Base-by-base conservation (phyloP, 2,113 vertebrate genomes). In the Ploceus nigricollis region DNA sequence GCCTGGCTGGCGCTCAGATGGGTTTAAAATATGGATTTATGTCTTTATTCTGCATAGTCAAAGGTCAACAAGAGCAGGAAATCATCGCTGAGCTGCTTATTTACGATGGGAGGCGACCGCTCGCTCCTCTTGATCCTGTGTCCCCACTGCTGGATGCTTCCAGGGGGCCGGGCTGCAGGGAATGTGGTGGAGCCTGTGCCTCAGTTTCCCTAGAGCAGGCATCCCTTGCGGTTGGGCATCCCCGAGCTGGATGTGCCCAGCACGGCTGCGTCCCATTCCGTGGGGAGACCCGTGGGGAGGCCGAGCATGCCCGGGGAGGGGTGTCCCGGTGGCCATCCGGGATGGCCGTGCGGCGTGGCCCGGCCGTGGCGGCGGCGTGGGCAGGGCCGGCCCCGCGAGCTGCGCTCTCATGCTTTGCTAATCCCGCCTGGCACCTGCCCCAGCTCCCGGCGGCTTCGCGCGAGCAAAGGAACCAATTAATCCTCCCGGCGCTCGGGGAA, bases 51-150 rank as follows among this genome's bases (percentile, higher is more conserved):
- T 92, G 90, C 93, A 91, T 97, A 96, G 95, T 92, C 96, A 97
- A 97, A 97, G 97, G 97, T 97, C 97, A 96, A 96, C 82, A 90
- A 91, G 94, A 95, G 95, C 90, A 95, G 95, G 96, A 95, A 96
- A 96, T 97, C 93, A 85, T 96, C 73, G 63, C 91, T 31, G 89
- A 96, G 96, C 87, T 16, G 64, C 93, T 94, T 96, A 95, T 96
- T 96, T 96, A 97, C 64, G 18, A 91, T 25, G 24, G 63, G 65
- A 86, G 86, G 96, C 15, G 15, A 89, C 70, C 4, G 25, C 87
- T 80, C 8, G 9, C 61, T 87, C 73, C 63, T 75, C 83, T 69
- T 18, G 40, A 84, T 80, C 39, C 3, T 2, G 42, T 33, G 3
- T 56, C 80, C 82, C 78, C 27, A 2, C 51, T 9, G 11, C 30